Evolutionary conservation across 2,113 vertebrate genomes (phyloP).

Genomic region (Perca fluviatilis): DNA sequence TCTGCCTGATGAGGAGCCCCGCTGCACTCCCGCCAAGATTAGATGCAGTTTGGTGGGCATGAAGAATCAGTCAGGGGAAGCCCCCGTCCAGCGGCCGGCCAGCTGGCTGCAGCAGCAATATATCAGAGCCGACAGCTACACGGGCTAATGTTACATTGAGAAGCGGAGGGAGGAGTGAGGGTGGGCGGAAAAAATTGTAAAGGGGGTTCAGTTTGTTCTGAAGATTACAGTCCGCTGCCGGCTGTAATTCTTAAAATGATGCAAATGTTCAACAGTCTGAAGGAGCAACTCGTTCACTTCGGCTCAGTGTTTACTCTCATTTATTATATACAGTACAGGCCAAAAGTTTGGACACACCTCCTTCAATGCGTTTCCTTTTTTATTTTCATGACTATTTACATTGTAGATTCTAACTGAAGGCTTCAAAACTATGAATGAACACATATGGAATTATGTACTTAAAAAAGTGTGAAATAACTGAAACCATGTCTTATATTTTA

Average conservation of each 20-base stretch:
- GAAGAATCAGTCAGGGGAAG: conserved; percentile 67
- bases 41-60: conserved; percentile 61
- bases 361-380: too few relatives aligned
- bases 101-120: conserved; percentile 38
- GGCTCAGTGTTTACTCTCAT: not conserved
- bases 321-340: too few relatives aligned
- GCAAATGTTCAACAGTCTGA: conserved; percentile 41
- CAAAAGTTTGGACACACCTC: too few relatives aligned
- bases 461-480: too few relatives aligned
- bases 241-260: conserved; percentile 51
- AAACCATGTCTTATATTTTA: too few relatives aligned
- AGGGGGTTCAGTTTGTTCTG: conserved; percentile 46
- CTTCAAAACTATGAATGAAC: too few relatives aligned
- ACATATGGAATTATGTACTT: too few relatives aligned
- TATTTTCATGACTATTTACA: too few relatives aligned
- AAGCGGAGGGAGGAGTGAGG: not conserved
- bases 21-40: conserved; percentile 56
- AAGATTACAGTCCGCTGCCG: conserved; percentile 38
- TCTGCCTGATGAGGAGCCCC: conserved; percentile 68
- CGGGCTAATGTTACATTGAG: conserved; percentile 49
- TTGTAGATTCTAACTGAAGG: too few relatives aligned
- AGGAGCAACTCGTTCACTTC: conserved; percentile 10
- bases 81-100: conserved; percentile 41
- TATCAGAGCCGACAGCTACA: conserved; percentile 64
- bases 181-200: conserved; percentile 11